Percentiles rank a stretch among this genome's conserved stretches.
Conservation (phyloP, 2,797 vertebrate genomes). For the Coendou prehensilis region DNA sequence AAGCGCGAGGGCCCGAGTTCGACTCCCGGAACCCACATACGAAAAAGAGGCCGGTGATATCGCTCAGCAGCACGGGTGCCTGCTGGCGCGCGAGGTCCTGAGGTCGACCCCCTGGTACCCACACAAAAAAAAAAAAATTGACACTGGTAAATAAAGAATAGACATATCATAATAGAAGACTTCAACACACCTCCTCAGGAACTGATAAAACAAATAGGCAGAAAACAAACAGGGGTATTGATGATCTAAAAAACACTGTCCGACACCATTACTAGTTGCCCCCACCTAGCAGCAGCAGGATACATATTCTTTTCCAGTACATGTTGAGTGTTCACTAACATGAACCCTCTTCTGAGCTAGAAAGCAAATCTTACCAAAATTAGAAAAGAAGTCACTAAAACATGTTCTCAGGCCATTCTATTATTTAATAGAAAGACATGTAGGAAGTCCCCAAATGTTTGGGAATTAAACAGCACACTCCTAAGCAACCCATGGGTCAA, state of each 20-base stretch:
- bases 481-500: neutral
- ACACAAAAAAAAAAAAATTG: too few relatives aligned
- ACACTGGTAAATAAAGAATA: constrained; percentile 31
- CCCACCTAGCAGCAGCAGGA: neutral
- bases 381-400: constrained; percentile 12
- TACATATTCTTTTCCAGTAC: neutral
- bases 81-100: too few relatives aligned
- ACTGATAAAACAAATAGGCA: neutral
- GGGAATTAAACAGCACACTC: neutral
- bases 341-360: neutral
- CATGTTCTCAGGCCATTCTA: neutral
- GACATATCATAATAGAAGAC: neutral
- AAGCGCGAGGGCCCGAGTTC: too few relatives aligned
- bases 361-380: constrained; percentile 30
- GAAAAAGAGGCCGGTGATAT: too few relatives aligned
- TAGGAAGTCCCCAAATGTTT: constrained; percentile 38
- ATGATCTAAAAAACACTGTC: neutral
- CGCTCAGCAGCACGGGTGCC: too few relatives aligned
- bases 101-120: too few relatives aligned
- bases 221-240: neutral
- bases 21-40: too few relatives aligned
- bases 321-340: neutral
- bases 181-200: neutral
- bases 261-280: neutral
- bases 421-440: neutral